phyloP scores from a whole-genome alignment of 2,113 vertebrate genomes.

The Chaetorhynchus papuensis region DNA sequence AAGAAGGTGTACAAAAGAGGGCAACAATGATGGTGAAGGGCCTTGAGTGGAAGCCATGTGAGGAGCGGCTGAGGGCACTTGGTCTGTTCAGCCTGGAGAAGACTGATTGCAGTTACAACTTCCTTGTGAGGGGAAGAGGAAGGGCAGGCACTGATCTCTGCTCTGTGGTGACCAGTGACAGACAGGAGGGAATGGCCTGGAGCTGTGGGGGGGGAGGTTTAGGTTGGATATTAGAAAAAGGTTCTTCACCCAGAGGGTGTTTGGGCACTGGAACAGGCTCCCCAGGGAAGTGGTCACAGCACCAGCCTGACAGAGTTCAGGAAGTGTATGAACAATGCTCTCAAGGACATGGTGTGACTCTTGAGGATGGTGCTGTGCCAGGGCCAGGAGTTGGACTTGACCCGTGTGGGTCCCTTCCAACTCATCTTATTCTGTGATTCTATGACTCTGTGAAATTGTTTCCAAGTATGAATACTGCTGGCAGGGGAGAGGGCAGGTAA shows the following conservation, averaged over 20 bases:
- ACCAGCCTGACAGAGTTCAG: not conserved
- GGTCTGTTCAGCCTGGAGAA: not conserved
- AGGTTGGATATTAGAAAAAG: not conserved
- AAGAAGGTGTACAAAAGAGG: not conserved
- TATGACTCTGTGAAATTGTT: not conserved
- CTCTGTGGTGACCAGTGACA: not conserved
- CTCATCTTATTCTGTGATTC: not conserved
- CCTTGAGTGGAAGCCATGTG: fast-evolving
- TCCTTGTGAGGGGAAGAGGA: fast-evolving
- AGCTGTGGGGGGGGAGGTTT: not conserved
- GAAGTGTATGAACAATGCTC: fast-evolving
- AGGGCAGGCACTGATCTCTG: not conserved
- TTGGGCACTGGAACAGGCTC: not conserved
- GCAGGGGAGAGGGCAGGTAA: not conserved
- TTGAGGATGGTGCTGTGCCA: not conserved
- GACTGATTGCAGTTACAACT: not conserved
- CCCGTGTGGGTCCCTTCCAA: not conserved
- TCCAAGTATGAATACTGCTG: not conserved
- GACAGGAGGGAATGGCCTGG: fast-evolving
- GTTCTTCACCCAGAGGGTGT: fast-evolving
- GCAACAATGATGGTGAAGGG: not conserved
- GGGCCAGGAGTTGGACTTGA: not conserved
- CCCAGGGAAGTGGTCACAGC: not conserved
- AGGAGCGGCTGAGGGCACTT: not conserved
- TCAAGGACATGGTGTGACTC: not conserved